Percentiles rank a stretch among this genome's conserved stretches.
Conservation (phyloP, 2,888 invertebrate genomes). For the Patella ulyssiponensis region DNA sequence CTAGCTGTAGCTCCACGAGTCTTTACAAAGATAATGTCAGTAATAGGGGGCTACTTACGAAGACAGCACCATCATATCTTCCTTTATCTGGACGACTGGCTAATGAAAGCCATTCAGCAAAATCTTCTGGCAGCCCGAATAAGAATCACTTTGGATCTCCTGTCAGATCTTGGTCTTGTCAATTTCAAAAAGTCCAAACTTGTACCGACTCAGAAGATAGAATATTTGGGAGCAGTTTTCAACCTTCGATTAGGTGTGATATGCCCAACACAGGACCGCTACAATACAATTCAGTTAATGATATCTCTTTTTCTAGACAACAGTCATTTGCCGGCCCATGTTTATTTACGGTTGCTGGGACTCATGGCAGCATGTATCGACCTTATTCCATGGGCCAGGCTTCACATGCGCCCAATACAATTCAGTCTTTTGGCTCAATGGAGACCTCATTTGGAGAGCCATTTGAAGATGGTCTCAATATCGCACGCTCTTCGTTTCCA, state of each 20-base stretch:
- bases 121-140: not conserved
- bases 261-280: not conserved
- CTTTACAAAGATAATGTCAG: not conserved
- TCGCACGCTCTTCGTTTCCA: not conserved
- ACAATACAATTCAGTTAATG: not conserved
- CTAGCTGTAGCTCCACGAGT: not conserved
- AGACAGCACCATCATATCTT: not conserved
- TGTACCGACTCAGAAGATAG: not conserved
- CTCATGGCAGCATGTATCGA: constrained; percentile 6
- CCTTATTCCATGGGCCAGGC: not conserved
- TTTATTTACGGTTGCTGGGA: too few relatives aligned
- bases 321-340: not conserved
- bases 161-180: not conserved
- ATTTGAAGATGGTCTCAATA: not conserved
- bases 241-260: not conserved
- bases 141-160: not conserved
- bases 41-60: not conserved
- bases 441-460: not conserved
- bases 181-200: not conserved
- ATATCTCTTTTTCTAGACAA: not conserved
- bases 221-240: not conserved
- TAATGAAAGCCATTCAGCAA: not conserved
- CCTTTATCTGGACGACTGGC: not conserved
- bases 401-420: not conserved
- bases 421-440: not conserved